Evolutionary conservation across 2,888 invertebrate genomes (phyloP).

Genomic region (Charanyca ferruginea): DNA sequence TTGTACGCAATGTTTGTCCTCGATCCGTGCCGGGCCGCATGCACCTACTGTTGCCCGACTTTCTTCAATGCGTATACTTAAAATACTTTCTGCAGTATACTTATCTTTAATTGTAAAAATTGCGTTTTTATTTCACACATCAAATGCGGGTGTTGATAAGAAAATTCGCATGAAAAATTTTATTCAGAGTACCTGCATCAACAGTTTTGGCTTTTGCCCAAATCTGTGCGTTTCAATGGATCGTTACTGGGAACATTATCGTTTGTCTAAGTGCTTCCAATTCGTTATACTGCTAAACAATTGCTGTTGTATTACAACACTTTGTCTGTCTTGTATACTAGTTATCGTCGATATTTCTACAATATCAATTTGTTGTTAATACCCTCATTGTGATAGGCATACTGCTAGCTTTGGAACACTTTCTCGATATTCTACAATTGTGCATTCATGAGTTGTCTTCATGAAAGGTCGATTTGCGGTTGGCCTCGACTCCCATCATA

Average conservation of each 20-base stretch:
- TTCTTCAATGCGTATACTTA: conserved; percentile 54
- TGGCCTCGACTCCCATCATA: conserved; percentile 62
- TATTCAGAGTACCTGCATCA: conserved; percentile 72
- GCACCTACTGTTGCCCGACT: conserved; percentile 61
- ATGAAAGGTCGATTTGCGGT: conserved; percentile 69
- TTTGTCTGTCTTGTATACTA: conserved; percentile 35
- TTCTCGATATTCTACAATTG: conserved; percentile 63
- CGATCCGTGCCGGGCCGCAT: conserved; percentile 51
- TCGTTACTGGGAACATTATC: conserved; percentile 76
- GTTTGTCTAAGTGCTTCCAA: conserved; percentile 69
- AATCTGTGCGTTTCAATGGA: conserved; percentile 80
- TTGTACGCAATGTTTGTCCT: conserved; percentile 54
- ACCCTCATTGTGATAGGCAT: conserved; percentile 42
- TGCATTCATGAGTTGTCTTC: conserved; percentile 65
- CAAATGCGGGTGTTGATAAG: conserved; percentile 22
- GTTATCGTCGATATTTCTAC: conserved; percentile 36
- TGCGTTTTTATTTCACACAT: conserved; percentile 15
- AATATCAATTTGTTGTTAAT: conserved; percentile 53
- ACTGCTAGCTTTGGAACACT: conserved; percentile 64
- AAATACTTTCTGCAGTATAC: conserved; percentile 23
- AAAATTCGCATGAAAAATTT: conserved; percentile 39
- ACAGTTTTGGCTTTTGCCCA: conserved; percentile 79
- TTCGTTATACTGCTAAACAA: conserved; percentile 63
- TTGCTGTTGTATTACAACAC: conserved; percentile 59
- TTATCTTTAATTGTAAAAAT: conserved; percentile 3